phyloP scores from a whole-genome alignment of 1,140 invertebrate genomes.

The Sipha flava region DNA sequence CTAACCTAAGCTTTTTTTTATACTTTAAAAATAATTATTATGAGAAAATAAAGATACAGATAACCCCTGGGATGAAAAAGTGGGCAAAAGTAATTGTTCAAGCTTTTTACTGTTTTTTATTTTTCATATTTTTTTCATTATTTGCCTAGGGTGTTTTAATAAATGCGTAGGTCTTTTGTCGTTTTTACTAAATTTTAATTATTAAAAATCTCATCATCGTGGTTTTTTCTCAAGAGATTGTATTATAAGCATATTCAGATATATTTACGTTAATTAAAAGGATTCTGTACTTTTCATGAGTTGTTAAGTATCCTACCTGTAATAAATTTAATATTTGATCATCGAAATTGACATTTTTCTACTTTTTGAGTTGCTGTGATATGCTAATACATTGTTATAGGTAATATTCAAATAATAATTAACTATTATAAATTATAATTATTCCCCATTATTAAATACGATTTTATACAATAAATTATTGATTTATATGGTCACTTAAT shows the following conservation, averaged over 20 bases:
- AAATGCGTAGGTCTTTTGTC: background rate
- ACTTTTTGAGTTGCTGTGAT: no score
- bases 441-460: no score
- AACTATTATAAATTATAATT: no score
- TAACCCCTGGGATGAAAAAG: background rate
- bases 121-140: background rate
- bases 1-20: background rate
- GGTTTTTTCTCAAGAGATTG: background rate
- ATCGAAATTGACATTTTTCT: no score
- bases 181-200: conserved; percentile 7
- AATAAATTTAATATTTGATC: no score
- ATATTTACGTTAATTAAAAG: background rate
- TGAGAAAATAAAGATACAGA: background rate
- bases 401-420: no score
- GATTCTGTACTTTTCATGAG: background rate
- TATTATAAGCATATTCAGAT: background rate
- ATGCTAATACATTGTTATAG: no score
- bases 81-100: conserved; percentile 2
- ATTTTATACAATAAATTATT: no score
- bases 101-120: background rate
- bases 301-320: background rate
- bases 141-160: background rate
- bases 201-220: conserved; percentile 5
- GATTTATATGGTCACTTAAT: no score
- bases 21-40: conserved; percentile 19